Evolutionary conservation across 2,113 vertebrate genomes (phyloP).

Genomic region (Steatornis caripensis): DNA sequence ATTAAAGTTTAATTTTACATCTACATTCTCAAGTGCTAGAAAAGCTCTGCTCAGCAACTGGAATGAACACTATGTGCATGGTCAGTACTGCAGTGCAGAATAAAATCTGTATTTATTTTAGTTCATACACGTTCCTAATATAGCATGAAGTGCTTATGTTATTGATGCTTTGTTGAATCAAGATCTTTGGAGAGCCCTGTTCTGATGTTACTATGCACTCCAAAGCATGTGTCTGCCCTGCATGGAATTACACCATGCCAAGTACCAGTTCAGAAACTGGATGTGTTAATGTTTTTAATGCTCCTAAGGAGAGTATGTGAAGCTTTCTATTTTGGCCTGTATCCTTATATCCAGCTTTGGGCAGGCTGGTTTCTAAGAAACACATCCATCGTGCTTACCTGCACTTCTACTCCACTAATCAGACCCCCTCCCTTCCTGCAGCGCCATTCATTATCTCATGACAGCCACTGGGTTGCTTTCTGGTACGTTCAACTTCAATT

Average conservation of each 20-base stretch:
- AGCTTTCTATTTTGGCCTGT: neutral
- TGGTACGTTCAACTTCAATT: neutral
- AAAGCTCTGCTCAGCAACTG: neutral
- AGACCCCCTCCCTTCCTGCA: neutral
- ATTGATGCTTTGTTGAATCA: neutral
- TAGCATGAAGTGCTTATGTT: neutral
- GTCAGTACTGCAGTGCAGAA: neutral
- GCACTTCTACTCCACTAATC: neutral
- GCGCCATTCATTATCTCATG: neutral
- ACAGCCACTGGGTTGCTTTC: neutral
- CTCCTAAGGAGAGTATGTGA: neutral
- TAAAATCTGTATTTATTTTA: neutral
- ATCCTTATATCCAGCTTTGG: neutral
- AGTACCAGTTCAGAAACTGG: neutral
- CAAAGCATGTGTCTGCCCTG: neutral
- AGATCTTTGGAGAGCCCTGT: neutral
- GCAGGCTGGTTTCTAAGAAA: neutral
- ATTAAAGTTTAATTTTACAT: neutral
- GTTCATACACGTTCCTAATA: neutral
- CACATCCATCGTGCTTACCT: neutral
- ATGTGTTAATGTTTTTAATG: neutral
- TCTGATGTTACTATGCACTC: neutral
- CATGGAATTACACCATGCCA: neutral
- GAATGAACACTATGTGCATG: neutral
- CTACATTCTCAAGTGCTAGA: neutral